Evolutionary conservation across 2,888 invertebrate species (phyloP), one percentile per base, ranked within the genome.

Genomic region (Ditula angustiorana): DNA sequence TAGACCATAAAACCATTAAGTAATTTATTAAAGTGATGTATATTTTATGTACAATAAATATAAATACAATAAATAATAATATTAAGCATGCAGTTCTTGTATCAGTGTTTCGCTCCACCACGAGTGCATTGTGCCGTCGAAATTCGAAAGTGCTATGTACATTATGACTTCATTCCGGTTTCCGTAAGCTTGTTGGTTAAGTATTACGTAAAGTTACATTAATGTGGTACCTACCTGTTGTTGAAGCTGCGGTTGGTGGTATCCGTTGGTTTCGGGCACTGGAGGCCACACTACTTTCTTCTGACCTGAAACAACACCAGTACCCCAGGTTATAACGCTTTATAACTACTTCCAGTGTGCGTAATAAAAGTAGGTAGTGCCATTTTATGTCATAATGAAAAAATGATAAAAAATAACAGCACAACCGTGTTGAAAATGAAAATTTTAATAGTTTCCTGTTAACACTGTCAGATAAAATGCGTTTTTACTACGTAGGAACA

Each of bases 211-310:
- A 52, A 24, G 30, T 55, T 41, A 46, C 10, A 50, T 56, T 13
- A 49, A 52, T 41, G 58, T 28, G 55, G 21, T 72, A 67, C 56
- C 81, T 93, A 96, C 95, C 94, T 95, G 95, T 83, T 94, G 94
- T 75, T 83, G 92, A 13, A 49, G 62, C 19, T 63, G 64, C 19
- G 67, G 72, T 78, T 94, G 93, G 73, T 94, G 94, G 75, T 94
- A 90, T 64, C 94, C 94, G 87, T 94, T 94, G 71, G 95, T 95
- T 85, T 95, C 94, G 72, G 95, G 95, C 83, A 95, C 95, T 73
- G 97, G 97, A 72, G 97, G 97, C 97, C 97, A 97, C 88, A 96
- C 96, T 80, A 97, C 97, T 91, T 96, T 95, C 93, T 96, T 97
- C 78, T 96, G 94, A 86, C 96, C 97, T 97, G 92, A 11, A 94